These are phyloP conservation scores for Perccottus glenii DNA, from an alignment of 2,113 vertebrate species.

Conservation along the genomic window DNA sequence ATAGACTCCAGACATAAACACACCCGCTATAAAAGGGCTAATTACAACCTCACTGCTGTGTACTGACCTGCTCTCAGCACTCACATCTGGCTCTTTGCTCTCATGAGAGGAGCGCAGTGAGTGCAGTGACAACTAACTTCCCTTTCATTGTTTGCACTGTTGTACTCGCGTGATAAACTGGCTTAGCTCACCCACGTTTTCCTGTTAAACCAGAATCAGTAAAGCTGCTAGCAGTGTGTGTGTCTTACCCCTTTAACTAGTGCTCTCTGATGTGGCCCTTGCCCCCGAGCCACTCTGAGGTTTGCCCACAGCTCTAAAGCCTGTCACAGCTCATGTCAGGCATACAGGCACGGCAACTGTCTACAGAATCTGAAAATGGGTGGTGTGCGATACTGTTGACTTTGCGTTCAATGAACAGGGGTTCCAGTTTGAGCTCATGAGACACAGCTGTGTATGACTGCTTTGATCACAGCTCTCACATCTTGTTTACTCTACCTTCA, in stretches of 20 bases:
- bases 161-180: conserved; percentile 19
- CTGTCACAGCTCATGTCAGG: conserved; percentile 17
- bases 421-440: not conserved
- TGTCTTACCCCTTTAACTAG: conserved; percentile 13
- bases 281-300: conserved; percentile 14
- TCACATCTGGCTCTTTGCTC: conserved; percentile 5
- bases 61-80: conserved; percentile 47
- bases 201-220: conserved; percentile 27
- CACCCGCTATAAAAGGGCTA: conserved; percentile 53
- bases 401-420: not conserved
- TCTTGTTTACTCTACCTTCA: not conserved
- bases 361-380: no score
- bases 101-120: no score
- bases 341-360: conserved; percentile 4
- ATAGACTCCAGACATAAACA: conserved; percentile 52
- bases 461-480: conserved; percentile 12
- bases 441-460: not conserved
- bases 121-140: no score
- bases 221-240: conserved; percentile 35
- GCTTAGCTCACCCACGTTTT: conserved; percentile 27
- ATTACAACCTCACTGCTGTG: conserved; percentile 47
- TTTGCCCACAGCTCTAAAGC: conserved; percentile 36
- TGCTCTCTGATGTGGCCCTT: conserved; percentile 10
- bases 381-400: not conserved
- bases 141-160: no score